Evolutionary conservation across 2,113 vertebrate species (phyloP).

Genomic region (Phoxinus phoxinus): DNA sequence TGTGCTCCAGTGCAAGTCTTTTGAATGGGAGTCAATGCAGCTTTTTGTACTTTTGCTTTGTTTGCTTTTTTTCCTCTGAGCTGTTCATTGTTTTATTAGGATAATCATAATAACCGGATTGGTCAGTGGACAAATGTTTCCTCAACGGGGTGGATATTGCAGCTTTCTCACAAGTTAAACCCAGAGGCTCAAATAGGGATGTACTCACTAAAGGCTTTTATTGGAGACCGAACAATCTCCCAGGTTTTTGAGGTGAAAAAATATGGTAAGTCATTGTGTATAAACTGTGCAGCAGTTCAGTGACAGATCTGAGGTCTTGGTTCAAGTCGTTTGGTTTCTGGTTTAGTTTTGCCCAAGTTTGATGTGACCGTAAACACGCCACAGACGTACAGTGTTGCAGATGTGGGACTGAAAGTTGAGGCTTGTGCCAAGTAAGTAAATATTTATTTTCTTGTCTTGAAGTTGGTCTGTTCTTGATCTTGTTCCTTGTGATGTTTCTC

Average conservation of each 20-base stretch:
- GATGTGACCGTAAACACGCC: constrained; percentile 48
- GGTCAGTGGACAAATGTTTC: too few species aligned
- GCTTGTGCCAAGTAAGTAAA: constrained; percentile 69
- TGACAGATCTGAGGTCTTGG: not conserved
- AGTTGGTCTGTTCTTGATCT: not conserved
- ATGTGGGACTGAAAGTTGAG: constrained; percentile 54
- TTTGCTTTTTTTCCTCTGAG: too few species aligned
- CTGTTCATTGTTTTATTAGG: too few species aligned
- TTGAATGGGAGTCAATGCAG: not conserved
- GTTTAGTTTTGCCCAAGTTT: constrained; percentile 74
- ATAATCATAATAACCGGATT: too few species aligned
- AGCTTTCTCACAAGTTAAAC: too few species aligned
- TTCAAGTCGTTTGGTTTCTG: not conserved
- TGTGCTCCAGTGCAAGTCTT: not conserved
- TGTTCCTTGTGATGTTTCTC: not conserved
- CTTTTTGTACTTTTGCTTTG: too few species aligned
- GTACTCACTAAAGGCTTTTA: too few species aligned
- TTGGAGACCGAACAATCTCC: too few species aligned
- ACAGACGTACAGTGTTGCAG: constrained; percentile 49
- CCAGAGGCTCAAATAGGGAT: too few species aligned
- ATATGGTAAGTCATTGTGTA: constrained; percentile 64
- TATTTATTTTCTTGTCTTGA: not conserved
- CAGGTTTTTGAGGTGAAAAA: constrained; percentile 45
- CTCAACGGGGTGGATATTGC: too few species aligned
- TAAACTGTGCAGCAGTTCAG: not conserved